phyloP scores from a whole-genome alignment of 2,888 invertebrate species.

The Amphipyra berbera region DNA sequence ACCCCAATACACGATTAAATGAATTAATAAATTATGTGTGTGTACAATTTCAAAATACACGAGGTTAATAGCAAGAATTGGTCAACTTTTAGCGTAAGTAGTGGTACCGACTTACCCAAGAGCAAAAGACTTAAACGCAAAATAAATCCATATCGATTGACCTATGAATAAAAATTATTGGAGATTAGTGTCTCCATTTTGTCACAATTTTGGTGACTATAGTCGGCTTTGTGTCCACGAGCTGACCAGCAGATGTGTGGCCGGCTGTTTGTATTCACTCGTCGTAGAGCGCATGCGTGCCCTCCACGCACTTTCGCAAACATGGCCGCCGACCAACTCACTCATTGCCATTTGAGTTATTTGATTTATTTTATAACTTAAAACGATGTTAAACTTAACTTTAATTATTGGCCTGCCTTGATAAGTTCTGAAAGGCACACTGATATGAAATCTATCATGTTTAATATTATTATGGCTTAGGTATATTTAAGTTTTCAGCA shows the following conservation, averaged over 20 bases:
- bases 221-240: conserved; percentile 85
- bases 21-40: too few species aligned
- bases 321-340: conserved; percentile 73
- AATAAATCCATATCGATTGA: neutral
- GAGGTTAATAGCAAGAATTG: too few species aligned
- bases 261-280: conserved; percentile 82
- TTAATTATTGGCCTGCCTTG: neutral
- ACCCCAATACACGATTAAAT: too few species aligned
- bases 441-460: too few species aligned
- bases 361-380: conserved; percentile 21
- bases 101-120: conserved; percentile 4
- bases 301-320: conserved; percentile 69
- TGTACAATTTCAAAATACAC: too few species aligned
- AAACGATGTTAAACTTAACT: conserved; percentile 1
- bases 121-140: conserved; percentile 57
- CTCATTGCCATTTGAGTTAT: conserved; percentile 12
- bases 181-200: conserved; percentile 14
- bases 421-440: neutral
- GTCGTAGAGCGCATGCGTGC: conserved; percentile 80
- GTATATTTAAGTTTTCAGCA: too few species aligned
- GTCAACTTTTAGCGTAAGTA: neutral
- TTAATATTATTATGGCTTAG: too few species aligned
- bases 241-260: conserved; percentile 89
- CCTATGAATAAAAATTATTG: neutral
- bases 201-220: conserved; percentile 54